These are phyloP conservation scores for Corvus moneduloides DNA, from an alignment of 2,113 vertebrate species.

Conservation along the genomic window DNA sequence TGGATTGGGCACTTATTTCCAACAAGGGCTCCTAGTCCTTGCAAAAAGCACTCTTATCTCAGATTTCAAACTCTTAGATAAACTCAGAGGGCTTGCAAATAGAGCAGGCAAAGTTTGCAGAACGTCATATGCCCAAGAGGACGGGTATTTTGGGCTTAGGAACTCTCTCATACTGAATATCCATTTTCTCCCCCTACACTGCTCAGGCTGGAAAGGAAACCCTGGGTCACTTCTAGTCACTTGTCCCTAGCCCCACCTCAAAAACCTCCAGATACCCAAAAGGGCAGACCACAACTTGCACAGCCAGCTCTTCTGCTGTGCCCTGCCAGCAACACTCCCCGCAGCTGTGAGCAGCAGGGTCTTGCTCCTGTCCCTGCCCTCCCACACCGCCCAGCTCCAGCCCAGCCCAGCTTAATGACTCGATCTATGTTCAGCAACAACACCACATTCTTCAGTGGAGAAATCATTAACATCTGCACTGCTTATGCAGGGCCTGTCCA, in stretches of 20 bases:
- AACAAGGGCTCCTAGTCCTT: background rate
- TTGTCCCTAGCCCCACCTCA: background rate
- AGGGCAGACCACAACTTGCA: background rate
- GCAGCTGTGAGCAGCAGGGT: background rate
- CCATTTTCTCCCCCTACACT: background rate
- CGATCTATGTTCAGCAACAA: background rate
- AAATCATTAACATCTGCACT: slow-evolving; percentile 64
- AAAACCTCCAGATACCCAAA: background rate
- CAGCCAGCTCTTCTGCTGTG: background rate
- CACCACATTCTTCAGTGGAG: slow-evolving; percentile 33
- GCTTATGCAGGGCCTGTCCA: background rate
- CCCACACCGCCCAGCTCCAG: background rate
- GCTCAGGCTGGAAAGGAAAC: background rate
- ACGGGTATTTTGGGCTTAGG: background rate
- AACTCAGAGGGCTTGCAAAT: background rate
- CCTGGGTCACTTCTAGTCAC: background rate
- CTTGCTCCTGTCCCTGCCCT: slow-evolving; percentile 3
- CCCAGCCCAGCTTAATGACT: slow-evolving; percentile 7
- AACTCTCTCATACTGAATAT: background rate
- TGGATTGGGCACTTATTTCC: background rate
- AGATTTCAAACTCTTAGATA: background rate
- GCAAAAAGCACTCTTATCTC: background rate
- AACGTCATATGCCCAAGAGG: background rate
- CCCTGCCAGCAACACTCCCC: background rate
- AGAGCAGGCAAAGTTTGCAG: background rate